Evolutionary conservation across 2,113 vertebrate species (phyloP).

Genomic region (Glaucomys volans): DNA sequence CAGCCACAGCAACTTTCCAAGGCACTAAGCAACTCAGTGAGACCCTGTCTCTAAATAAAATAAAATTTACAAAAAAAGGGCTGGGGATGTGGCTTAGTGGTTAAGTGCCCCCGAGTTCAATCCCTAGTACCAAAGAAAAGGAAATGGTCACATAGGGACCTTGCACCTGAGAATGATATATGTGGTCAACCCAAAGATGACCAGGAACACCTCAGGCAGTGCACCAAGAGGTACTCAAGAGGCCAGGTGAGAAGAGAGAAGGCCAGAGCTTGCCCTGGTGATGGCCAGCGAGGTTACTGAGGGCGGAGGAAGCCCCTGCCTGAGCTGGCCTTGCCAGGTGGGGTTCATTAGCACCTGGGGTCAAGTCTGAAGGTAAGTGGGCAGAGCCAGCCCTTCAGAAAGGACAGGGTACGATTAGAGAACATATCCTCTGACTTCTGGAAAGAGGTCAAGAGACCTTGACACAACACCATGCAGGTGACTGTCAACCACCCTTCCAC

Average conservation of each 20-base stretch:
- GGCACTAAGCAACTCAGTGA: too few relatives aligned
- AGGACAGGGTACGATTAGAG: neutral
- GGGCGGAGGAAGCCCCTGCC: neutral
- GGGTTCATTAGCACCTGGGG: neutral
- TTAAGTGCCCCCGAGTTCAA: too few relatives aligned
- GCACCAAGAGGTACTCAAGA: fast-evolving
- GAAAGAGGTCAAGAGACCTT: neutral
- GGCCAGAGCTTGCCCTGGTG: fast-evolving
- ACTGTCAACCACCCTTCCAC: neutral
- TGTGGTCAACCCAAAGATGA: neutral
- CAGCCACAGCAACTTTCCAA: too few relatives aligned
- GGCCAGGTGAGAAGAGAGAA: neutral
- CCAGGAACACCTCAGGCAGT: neutral
- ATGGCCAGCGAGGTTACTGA: neutral
- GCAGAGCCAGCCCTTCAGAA: neutral
- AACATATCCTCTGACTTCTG: neutral
- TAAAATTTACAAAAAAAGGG: too few relatives aligned
- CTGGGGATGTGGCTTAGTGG: too few relatives aligned
- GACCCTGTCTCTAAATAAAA: too few relatives aligned
- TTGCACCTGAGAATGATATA: neutral
- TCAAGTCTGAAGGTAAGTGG: neutral
- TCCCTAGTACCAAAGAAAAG: neutral
- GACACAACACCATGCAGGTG: neutral
- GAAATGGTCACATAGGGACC: fast-evolving
- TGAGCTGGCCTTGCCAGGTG: neutral